Percentiles rank a stretch among this genome's conserved stretches.
Conservation (phyloP, 2,113 vertebrate species). For the Platanista minor region DNA sequence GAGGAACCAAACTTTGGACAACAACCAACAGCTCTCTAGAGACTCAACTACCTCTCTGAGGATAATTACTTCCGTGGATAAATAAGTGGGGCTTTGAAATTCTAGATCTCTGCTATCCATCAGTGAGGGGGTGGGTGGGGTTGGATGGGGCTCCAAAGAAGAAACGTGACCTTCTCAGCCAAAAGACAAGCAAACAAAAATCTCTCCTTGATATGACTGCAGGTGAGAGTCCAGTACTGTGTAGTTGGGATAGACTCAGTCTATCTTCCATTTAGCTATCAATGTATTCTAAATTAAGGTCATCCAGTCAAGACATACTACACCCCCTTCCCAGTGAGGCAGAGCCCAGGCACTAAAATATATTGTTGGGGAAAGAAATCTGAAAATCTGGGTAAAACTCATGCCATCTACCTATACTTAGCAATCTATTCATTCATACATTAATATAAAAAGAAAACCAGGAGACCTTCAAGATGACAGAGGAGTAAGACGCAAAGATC, state of each 20-base stretch:
- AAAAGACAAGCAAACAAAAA: neutral
- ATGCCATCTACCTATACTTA: neutral
- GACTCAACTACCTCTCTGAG: neutral
- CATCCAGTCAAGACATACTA: neutral
- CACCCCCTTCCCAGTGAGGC: neutral
- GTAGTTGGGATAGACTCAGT: neutral
- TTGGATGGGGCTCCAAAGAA: neutral
- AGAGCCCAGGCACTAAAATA: neutral
- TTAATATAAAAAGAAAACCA: neutral
- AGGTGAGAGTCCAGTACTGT: neutral
- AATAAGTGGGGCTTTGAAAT: neutral
- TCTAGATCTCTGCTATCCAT: neutral
- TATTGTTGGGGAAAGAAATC: neutral
- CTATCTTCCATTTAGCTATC: neutral
- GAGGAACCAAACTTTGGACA: neutral
- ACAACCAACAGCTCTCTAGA: neutral
- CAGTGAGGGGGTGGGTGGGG: neutral
- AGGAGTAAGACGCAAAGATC: no score
- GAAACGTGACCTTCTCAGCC: neutral
- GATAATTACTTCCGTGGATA: neutral
- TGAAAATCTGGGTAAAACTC: neutral
- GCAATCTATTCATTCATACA: neutral
- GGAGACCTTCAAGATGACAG: no score
- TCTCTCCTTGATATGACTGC: neutral
- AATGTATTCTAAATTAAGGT: neutral